Percentiles rank a stretch among this genome's conserved stretches.
These are phyloP conservation scores for Raja brachyura DNA, from an alignment of 2,113 vertebrate species.

Conservation along the genomic window DNA sequence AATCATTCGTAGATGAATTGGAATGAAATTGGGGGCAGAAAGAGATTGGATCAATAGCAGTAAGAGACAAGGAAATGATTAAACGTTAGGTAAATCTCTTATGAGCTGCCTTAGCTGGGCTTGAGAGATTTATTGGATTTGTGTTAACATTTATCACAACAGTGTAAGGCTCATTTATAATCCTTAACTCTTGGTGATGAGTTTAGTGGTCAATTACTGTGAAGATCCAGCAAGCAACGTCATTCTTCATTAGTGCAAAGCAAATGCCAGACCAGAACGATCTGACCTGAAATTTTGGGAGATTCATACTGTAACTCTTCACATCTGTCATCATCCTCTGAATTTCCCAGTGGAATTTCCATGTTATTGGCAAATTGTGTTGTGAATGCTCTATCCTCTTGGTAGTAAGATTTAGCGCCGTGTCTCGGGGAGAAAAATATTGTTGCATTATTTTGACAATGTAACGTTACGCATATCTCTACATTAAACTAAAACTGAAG, in stretches of 20 bases:
- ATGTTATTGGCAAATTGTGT: neutral
- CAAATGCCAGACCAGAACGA: neutral
- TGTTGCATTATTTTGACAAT: neutral
- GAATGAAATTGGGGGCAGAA: too few species aligned
- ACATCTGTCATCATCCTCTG: neutral
- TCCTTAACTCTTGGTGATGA: neutral
- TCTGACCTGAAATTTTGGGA: neutral
- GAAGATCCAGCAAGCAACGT: neutral
- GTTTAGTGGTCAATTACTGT: neutral
- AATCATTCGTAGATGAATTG: too few species aligned
- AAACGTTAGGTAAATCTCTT: neutral
- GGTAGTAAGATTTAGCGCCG: neutral
- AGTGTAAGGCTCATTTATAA: neutral
- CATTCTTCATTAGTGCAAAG: neutral
- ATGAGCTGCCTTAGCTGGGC: too few species aligned
- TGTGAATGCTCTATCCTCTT: neutral
- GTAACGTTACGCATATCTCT: too few species aligned
- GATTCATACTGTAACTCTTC: neutral
- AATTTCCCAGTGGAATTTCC: neutral
- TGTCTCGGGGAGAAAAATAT: neutral
- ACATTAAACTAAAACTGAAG: neutral
- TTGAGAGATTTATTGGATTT: neutral
- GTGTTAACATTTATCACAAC: neutral
- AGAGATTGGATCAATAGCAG: neutral
- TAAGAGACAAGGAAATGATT: neutral